Conservation (phyloP, 2,888 invertebrate species). For the Scaptodrosophila latifasciaeformis region DNA sequence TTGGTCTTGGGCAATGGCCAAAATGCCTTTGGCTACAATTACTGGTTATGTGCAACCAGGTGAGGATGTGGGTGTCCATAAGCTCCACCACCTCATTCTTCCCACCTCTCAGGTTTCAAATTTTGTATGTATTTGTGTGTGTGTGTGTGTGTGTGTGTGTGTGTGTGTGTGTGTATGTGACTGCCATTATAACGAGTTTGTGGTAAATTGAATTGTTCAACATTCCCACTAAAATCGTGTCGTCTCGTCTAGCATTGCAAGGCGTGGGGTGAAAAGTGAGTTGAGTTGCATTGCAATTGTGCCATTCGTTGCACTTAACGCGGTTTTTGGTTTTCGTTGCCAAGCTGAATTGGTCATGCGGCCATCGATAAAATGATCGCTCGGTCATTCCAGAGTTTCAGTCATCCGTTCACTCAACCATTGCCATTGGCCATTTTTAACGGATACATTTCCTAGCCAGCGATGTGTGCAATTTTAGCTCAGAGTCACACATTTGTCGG, state of each 20-base stretch:
- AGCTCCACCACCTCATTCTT: too few relatives aligned
- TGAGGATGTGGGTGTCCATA: slow-evolving; percentile 5
- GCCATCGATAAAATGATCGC: too few relatives aligned
- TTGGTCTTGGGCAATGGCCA: slow-evolving; percentile 26
- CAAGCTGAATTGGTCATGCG: too few relatives aligned
- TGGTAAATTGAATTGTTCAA: slow-evolving; percentile 68
- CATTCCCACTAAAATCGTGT: slow-evolving; percentile 45
- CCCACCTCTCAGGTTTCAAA: too few relatives aligned
- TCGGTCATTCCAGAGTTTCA: too few relatives aligned
- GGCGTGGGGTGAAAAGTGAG: neutral
- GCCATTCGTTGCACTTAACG: slow-evolving; percentile 32
- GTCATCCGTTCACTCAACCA: too few relatives aligned
- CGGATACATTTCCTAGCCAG: neutral
- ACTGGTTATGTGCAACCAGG: slow-evolving; percentile 41
- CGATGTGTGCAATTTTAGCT: slow-evolving; percentile 9
- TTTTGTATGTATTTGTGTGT: slow-evolving; percentile 26
- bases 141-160: slow-evolving; percentile 16
- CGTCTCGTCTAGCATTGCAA: neutral
- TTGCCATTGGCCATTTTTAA: slow-evolving; percentile 14
- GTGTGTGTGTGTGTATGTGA: neutral
- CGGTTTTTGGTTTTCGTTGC: slow-evolving; percentile 23
- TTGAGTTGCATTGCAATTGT: slow-evolving; percentile 9
- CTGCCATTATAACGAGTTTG: slow-evolving; percentile 63
- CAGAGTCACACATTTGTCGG: slow-evolving; percentile 11
- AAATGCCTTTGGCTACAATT: slow-evolving; percentile 51